Conservation (phyloP, 2,888 invertebrate species). For the Trichogramma dendrolimi region DNA sequence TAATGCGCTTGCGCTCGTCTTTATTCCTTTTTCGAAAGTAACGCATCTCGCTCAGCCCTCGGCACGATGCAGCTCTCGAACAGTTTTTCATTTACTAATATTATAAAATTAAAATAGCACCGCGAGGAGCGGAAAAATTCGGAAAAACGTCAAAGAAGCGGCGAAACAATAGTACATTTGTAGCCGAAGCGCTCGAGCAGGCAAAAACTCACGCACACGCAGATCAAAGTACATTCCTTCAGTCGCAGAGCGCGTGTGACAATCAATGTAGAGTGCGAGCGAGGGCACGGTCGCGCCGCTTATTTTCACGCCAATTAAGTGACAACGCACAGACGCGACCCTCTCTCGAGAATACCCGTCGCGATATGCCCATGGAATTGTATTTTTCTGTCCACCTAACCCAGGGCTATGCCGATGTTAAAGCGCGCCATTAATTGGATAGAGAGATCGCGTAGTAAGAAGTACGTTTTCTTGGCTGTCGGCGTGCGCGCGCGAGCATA, state of each 20-base stretch:
- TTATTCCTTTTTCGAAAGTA: neutral
- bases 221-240: neutral
- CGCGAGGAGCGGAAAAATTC: too few species aligned
- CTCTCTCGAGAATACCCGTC: neutral
- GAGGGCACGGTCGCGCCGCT: conserved; percentile 4
- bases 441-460: too few species aligned
- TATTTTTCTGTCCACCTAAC: too few species aligned
- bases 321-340: neutral
- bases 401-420: too few species aligned
- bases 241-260: neutral
- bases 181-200: conserved; percentile 1
- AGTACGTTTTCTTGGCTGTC: too few species aligned
- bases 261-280: neutral
- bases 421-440: too few species aligned
- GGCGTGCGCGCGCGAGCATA: too few species aligned
- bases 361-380: neutral
- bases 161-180: conserved; percentile 12
- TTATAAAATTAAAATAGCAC: too few species aligned
- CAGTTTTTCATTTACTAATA: too few species aligned
- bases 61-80: neutral
- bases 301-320: conserved; percentile 20
- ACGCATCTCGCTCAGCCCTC: neutral
- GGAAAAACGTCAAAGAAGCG: conserved; percentile 6
- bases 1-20: conserved; percentile 28
- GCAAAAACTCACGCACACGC: neutral